phyloP scores from a whole-genome alignment of 2,113 vertebrate genomes.

The Poicephalus gulielmi region DNA sequence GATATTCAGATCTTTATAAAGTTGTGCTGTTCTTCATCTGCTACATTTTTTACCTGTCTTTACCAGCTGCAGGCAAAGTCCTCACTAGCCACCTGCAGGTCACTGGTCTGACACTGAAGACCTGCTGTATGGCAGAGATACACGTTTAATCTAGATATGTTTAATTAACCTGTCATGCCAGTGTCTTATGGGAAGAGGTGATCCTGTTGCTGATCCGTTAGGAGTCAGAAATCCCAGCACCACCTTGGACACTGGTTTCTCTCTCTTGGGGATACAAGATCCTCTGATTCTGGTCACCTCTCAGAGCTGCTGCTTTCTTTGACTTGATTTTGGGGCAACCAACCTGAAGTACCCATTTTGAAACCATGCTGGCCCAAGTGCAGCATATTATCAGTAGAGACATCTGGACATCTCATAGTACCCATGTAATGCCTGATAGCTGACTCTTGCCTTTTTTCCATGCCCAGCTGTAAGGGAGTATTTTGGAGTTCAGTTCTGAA shows the following conservation, averaged over 20 bases:
- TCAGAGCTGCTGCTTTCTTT: background rate
- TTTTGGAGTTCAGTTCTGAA: background rate
- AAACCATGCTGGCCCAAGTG: background rate
- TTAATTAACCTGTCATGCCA: background rate
- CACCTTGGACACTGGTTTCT: rapidly evolving
- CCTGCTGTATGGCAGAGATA: background rate
- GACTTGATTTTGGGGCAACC: background rate
- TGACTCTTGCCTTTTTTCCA: background rate
- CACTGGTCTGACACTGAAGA: background rate
- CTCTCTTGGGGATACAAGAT: background rate
- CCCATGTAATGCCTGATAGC: rapidly evolving
- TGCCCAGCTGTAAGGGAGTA: background rate
- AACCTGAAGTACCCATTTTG: background rate
- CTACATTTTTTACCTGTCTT: background rate
- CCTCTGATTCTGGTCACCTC: background rate
- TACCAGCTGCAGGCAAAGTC: background rate
- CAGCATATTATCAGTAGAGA: rapidly evolving
- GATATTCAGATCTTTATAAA: background rate
- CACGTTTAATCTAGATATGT: rapidly evolving
- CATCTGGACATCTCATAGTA: background rate
- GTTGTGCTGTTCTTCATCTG: background rate
- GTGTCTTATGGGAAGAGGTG: background rate
- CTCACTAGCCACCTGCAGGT: background rate
- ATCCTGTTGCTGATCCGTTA: background rate
- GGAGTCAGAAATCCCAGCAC: background rate